Base-by-base conservation (phyloP, 2,797 vertebrate species). In the Micrastur ruficollis region DNA sequence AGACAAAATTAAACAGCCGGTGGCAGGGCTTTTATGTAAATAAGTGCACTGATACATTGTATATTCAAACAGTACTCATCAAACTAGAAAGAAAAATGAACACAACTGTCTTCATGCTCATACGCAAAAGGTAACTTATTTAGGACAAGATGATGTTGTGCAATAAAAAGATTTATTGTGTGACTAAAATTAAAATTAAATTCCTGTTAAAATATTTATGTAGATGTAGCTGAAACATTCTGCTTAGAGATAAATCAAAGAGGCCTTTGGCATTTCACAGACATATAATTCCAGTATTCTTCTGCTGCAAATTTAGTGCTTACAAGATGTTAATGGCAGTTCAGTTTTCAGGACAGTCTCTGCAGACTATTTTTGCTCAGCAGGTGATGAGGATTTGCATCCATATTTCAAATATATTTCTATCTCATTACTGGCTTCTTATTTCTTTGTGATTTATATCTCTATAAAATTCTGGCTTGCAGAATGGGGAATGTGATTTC, bases 131-230 rank as follows among this genome's bases (percentile, higher is more conserved):
- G 67, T 73, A 97, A 96, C 89, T 96, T 84, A 94, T 95, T 98
- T 97, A 95, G 90, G 81, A 89, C 61, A 90, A 96, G 96, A 92
- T 32, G 62, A 89, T 88, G 47, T 73, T 44, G 29, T 71, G 52
- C 47, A 96, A 96, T 92, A 74, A 86, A 90, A 96, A 96, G 93
- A 98, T 98, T 97, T 97, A 97, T 89, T 72, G 62, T 75, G 32
- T 93, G 97, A 97, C 92, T 86, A 95, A 97, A 97, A 97, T 96
- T 74, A 98, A 97, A 98, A 98, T 98, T 97, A 98, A 98, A 98
- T 97, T 96, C 95, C 91, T 95, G 66, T 97, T 98, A 98, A 98
- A 98, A 98, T 98, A 98, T 98, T 98, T 98, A 98, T 97, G 97
- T 95, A 97, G 97, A 97, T 97, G 94, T 94, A 96, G 92, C 95